Evolutionary conservation across 2,888 invertebrate species (phyloP).

Genomic region (Chloroclysta siterata): DNA sequence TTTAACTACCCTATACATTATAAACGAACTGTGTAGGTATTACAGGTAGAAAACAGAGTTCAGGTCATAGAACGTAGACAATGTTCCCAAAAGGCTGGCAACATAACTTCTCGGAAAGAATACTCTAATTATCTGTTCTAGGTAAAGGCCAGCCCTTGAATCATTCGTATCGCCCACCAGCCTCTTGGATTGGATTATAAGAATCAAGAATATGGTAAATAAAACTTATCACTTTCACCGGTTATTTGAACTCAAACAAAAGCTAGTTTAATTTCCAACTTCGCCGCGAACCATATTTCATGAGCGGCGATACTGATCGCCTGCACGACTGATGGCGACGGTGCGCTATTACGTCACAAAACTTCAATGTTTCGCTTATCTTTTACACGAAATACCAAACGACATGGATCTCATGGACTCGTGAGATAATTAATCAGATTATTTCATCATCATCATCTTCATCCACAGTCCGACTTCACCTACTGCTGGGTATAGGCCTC

Average conservation of each 20-base stretch:
- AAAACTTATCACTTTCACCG: background rate
- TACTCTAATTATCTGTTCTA: no score
- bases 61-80: no score
- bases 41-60: no score
- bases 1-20: no score
- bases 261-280: constrained; percentile 14
- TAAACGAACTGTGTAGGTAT: no score
- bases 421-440: constrained; percentile 10
- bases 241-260: constrained; percentile 5
- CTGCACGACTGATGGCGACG: constrained; percentile 24
- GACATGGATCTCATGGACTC: constrained; percentile 20
- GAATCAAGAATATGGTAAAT: background rate
- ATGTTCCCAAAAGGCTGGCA: no score
- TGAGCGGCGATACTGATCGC: constrained; percentile 33
- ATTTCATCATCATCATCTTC: background rate
- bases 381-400: constrained; percentile 28
- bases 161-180: no score
- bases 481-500: background rate
- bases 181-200: no score
- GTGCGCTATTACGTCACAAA: constrained; percentile 32
- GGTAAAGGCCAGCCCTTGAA: no score
- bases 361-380: constrained; percentile 32
- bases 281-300: constrained; percentile 34
- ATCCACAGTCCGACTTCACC: no score
- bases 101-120: no score